Conservation (phyloP, 2,113 vertebrate genomes). For the Mesocricetus auratus region DNA sequence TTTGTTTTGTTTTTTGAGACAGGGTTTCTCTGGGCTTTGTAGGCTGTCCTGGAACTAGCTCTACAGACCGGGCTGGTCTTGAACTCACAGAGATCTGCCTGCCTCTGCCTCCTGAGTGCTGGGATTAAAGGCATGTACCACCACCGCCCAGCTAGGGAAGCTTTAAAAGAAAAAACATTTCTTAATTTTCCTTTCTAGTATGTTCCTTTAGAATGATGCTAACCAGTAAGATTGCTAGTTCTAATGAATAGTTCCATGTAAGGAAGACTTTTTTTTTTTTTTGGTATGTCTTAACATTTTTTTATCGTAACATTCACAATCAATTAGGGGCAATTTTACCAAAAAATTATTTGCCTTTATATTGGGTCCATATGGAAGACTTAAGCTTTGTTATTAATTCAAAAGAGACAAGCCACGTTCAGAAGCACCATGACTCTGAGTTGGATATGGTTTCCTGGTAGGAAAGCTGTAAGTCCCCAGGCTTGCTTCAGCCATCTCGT, state of each 20-base stretch:
- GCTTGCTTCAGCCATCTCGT: background rate
- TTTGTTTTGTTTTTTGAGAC: too few species aligned
- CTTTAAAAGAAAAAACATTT: constrained; percentile 58
- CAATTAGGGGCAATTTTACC: background rate
- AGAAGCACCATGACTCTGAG: background rate
- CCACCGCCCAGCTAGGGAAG: too few species aligned
- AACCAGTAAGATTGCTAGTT: constrained; percentile 28
- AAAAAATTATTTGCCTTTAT: constrained; percentile 16
- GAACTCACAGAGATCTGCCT: too few species aligned
- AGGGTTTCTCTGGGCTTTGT: too few species aligned
- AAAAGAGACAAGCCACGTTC: background rate
- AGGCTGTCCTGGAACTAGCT: too few species aligned
- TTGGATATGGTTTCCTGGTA: background rate
- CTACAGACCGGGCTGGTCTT: too few species aligned
- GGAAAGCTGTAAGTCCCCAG: background rate
- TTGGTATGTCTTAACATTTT: background rate
- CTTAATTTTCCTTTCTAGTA: constrained; percentile 25
- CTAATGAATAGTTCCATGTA: constrained; percentile 50
- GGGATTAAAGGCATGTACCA: too few species aligned
- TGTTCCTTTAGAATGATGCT: constrained; percentile 40
- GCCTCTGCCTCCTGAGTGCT: too few species aligned
- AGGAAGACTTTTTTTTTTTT: background rate
- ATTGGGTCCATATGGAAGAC: background rate
- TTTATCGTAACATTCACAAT: constrained; percentile 24
- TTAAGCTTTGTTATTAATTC: background rate